phyloP scores from a whole-genome alignment of 2,113 vertebrate genomes.

The Aramus guarauna region DNA sequence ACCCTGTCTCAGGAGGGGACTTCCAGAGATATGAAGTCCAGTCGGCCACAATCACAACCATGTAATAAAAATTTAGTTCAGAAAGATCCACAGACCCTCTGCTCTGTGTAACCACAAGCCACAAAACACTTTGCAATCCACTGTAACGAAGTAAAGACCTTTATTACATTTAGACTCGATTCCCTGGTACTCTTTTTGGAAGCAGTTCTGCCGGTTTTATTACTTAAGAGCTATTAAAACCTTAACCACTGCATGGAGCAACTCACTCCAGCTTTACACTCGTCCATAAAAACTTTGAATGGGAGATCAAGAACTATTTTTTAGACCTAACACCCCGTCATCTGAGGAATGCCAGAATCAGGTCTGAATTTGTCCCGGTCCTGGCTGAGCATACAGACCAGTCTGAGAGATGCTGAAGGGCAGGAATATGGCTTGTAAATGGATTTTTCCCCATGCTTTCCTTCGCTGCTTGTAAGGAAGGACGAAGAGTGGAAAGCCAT shows the following conservation, averaged over 20 bases:
- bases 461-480: neutral
- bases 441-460: neutral
- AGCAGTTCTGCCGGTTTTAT: constrained; percentile 40
- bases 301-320: neutral
- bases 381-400: neutral
- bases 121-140: constrained; percentile 27
- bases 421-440: neutral
- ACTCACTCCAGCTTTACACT: constrained; percentile 27
- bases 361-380: neutral
- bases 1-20: neutral
- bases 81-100: neutral
- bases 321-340: neutral
- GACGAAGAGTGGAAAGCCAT: neutral
- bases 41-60: neutral
- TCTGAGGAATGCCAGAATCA: neutral
- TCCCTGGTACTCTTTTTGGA: constrained; percentile 56
- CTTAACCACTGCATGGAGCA: constrained; percentile 36
- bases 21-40: neutral
- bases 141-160: constrained; percentile 7
- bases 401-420: neutral
- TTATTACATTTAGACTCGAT: constrained; percentile 36
- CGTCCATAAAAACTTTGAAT: neutral
- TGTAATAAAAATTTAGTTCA: neutral
- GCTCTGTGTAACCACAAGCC: constrained; percentile 34
- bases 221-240: constrained; percentile 56